Base-by-base conservation (phyloP, 2,888 invertebrate species). In the Cerastis rubricosa region DNA sequence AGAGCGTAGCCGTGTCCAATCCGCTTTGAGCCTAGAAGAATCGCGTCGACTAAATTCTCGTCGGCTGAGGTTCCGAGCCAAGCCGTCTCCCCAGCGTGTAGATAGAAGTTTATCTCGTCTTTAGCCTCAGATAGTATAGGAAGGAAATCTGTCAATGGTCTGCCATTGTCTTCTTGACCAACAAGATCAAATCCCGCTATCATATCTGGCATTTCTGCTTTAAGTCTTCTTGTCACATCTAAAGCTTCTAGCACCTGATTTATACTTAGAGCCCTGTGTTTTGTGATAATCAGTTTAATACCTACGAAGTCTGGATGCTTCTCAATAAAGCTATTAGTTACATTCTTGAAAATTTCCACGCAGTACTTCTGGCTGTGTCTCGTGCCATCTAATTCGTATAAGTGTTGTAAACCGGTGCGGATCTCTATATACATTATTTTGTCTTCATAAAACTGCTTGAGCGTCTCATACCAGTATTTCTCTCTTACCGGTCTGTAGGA, bases 41-140 rank as follows among this genome's bases (percentile, higher is more conserved):
- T 94, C 1, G 98, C 98, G 89, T 98, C 98, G 22, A 98, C 93
- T 47, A 98, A 93, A 92, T 98, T 98, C 85, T 98, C 97, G 90
- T 98, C 98, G 0, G 97, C 96, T 0, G 95, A 87, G 12, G 95
- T 95, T 14, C 97, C 98, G 84, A 96, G 97, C 98, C 98, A 98
- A 88, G 98, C 97, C 0, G 98, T 98, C 93, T 98, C 98, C 0
- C 98, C 98, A 0, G 98, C 98, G 90, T 98, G 98, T 85, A 98
- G 98, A 89, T 97, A 98, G 87, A 97, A 98, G 67, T 97, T 96
- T 22, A 98, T 94, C 4, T 97, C 93, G 0, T 96, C 93, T 59
- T 97, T 96, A 1, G 97, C 92, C 54, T 94, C 91, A 22, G 96
- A 88, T 43, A 98, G 90, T 71, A 97, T 92, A 0, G 97, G 96